These are phyloP conservation scores for Schizotus pectinicornis DNA, from an alignment of 2,888 invertebrate species.

Conservation along the genomic window DNA sequence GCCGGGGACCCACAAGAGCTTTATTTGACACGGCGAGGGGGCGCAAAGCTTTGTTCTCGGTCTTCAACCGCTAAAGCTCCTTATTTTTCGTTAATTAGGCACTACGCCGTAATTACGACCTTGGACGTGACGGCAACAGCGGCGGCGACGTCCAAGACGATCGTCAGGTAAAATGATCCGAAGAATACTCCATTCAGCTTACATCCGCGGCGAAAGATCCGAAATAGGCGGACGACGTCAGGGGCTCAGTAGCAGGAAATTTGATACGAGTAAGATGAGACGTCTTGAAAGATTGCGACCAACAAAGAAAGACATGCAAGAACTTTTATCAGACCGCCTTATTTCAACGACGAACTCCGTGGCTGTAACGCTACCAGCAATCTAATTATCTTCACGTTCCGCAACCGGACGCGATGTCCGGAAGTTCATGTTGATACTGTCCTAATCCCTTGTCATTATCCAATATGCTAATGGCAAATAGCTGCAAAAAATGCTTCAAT, in stretches of 20 bases:
- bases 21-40: conserved; percentile 30
- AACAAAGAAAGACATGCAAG: conserved; percentile 28
- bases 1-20: conserved; percentile 41
- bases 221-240: conserved; percentile 34
- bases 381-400: not conserved
- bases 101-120: too few relatives aligned
- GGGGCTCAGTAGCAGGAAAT: conserved; percentile 40
- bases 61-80: too few relatives aligned
- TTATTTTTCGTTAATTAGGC: too few relatives aligned
- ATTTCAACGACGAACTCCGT: conserved; percentile 18
- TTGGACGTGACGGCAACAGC: too few relatives aligned
- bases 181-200: conserved; percentile 25
- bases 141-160: not conserved
- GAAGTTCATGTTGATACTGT: too few relatives aligned
- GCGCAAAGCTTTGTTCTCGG: conserved; percentile 3
- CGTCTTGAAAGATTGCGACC: conserved; percentile 40
- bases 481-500: too few relatives aligned
- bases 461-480: too few relatives aligned
- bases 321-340: conserved; percentile 29
- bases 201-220: conserved; percentile 27
- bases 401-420: not conserved
- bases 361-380: not conserved
- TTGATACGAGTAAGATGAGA: conserved; percentile 38
- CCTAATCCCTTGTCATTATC: too few relatives aligned
- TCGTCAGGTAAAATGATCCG: not conserved